Conservation (phyloP, 2,797 vertebrate species). For the Sternotherus odoratus region DNA sequence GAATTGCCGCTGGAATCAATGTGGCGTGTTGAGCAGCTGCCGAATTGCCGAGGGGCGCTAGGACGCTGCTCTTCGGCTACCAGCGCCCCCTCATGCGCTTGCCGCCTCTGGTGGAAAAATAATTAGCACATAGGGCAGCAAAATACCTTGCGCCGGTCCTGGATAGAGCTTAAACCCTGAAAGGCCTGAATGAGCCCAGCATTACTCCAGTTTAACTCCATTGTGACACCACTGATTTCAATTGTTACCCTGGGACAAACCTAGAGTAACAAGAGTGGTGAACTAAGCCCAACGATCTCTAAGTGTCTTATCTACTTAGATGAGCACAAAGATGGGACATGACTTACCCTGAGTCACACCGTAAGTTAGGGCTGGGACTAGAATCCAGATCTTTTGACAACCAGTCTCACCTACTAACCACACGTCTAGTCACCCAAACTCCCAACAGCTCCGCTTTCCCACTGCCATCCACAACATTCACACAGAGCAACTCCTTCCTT, state of each 20-base stretch:
- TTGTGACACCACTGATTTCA: constrained; percentile 58
- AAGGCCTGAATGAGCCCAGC: constrained; percentile 68
- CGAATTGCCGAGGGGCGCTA: no score
- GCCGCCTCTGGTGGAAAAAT: no score
- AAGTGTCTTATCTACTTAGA: constrained; percentile 38
- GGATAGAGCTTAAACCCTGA: constrained; percentile 67
- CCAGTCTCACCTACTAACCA: background rate
- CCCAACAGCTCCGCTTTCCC: background rate
- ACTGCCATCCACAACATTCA: background rate
- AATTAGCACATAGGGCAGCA: no score
- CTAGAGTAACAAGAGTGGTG: background rate
- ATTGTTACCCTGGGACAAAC: constrained; percentile 21
- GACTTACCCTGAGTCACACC: background rate
- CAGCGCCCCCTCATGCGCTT: no score
- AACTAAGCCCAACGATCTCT: constrained; percentile 36
- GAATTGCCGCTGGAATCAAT: no score
- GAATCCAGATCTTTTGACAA: background rate
- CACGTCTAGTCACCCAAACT: background rate
- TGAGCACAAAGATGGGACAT: background rate
- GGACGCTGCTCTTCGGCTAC: no score
- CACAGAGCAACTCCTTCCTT: background rate
- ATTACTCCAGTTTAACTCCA: constrained; percentile 57
- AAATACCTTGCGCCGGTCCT: no score
- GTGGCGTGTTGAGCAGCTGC: no score
- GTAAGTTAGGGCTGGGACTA: background rate